Evolutionary conservation across 1,140 invertebrate genomes (phyloP), one percentile per base, ranked within the genome.

Genomic region (Aphaenogaster ashmeadi): DNA sequence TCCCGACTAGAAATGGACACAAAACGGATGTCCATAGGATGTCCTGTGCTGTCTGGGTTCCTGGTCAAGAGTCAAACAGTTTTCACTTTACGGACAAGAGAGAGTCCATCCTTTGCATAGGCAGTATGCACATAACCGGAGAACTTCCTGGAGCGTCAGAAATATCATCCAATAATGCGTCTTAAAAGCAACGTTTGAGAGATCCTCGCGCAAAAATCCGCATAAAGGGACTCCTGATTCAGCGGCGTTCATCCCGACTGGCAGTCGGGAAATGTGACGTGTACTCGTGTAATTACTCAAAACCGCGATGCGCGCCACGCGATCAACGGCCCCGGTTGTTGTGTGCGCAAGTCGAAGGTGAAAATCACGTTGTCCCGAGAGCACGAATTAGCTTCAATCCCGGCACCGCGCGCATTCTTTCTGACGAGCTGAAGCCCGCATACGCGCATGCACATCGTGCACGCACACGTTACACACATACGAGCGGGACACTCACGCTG

Each of bases 351-450:
- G n/a, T 15, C 36, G 50, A 66, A 78, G 47, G 62, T 80, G 77
- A 67, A 66, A 81, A 80, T 81, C 62, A 80, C 62, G 77, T 60
- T 38, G 54, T 69, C 52, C 41, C 50, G 78, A 81, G 54, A 69
- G 54, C 47, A 41, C 62, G 47, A 81, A 86, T 81, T 86, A 86
- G 64, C 78, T 86, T 86, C 85, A 58, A 86, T 83, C 50, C n/a
- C 33, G 52, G 58, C 13, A 18, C 56, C 41, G 52, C 27, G 67
- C 38, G 78, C n/a, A 86, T 86, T 79, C 47, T 80, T 86, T 66
- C 74, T 27, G 72, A 56, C 72, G 41, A 54, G 78, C 52, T 69
- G n/a, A 66, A 67, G 78, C 78, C 13, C 7, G 54, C 7, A 41
- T 67, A 50, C 33, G 13, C 9, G n/a, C 15, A 27, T 27, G 27